Percentiles rank a stretch among this genome's conserved stretches.
Evolutionary conservation across 2,797 vertebrate species (phyloP).

Genomic region (Carcharodon carcharias): DNA sequence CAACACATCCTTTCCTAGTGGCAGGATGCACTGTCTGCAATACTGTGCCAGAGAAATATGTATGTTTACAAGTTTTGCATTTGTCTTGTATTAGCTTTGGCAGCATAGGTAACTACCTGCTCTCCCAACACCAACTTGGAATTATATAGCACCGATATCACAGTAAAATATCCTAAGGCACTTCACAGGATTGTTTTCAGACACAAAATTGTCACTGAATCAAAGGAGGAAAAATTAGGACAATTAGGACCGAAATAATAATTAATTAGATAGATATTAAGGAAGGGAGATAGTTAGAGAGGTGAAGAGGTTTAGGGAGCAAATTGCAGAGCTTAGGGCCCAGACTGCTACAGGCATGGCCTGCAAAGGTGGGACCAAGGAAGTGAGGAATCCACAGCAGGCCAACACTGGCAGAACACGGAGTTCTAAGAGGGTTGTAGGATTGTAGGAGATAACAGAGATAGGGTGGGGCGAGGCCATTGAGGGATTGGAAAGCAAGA

Average conservation of each 20-base stretch:
- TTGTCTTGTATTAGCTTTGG: background rate
- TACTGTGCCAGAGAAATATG: background rate
- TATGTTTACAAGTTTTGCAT: background rate
- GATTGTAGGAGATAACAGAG: background rate
- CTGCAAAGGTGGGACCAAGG: no score
- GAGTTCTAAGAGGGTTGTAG: background rate
- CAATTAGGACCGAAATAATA: no score
- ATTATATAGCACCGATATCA: background rate
- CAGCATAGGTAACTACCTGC: background rate
- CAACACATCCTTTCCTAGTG: background rate
- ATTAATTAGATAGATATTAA: no score
- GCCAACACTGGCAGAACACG: no score
- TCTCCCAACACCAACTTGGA: background rate
- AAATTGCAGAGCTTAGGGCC: no score
- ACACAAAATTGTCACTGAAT: background rate
- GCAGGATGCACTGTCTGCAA: background rate
- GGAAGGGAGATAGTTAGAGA: no score
- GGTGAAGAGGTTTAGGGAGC: no score
- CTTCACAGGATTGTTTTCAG: background rate
- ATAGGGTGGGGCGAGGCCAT: background rate
- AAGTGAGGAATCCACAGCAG: no score
- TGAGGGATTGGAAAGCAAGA: background rate
- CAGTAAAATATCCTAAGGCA: background rate
- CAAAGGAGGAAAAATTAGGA: background rate
- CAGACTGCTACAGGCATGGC: no score